Conservation (phyloP, 2,797 vertebrate genomes). For the Miichthys miiuy region DNA sequence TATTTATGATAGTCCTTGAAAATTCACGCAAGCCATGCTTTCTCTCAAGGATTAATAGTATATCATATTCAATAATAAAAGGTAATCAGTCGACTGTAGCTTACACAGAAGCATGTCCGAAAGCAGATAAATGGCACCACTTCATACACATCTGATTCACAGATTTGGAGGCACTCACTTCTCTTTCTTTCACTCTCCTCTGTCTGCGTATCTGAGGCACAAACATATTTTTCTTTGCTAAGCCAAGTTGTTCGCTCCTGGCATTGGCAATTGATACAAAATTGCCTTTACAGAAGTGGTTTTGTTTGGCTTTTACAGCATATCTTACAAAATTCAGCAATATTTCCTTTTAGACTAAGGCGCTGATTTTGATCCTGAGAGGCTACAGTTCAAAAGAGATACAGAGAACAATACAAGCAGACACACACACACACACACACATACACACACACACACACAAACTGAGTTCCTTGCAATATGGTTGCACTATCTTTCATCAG, state of each 20-base stretch:
- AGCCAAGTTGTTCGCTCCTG: conserved; percentile 49
- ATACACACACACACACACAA: conserved; percentile 9
- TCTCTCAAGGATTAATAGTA: conserved; percentile 78
- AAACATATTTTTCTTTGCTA: conserved; percentile 47
- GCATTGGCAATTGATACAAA: conserved; percentile 53
- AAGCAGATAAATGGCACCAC: conserved; percentile 54
- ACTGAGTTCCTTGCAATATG: conserved; percentile 35
- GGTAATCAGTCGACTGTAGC: conserved; percentile 74
- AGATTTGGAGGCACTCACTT: conserved; percentile 3
- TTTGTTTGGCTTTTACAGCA: conserved; percentile 33
- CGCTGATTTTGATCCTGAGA: conserved; percentile 23
- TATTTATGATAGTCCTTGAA: conserved; percentile 80
- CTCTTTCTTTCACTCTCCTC: conserved; percentile 38
- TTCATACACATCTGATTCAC: conserved; percentile 47
- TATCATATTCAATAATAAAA: conserved; percentile 80
- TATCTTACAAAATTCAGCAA: conserved; percentile 37
- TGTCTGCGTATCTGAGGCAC: conserved; percentile 37
- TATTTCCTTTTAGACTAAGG: conserved; percentile 22
- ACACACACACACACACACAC: conserved; percentile 22
- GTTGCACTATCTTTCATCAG: conserved; percentile 79
- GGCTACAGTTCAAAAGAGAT: conserved; percentile 35
- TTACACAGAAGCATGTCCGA: conserved; percentile 62
- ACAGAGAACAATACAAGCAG: conserved; percentile 44
- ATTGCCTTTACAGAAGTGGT: conserved; percentile 39
- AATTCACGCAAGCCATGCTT: conserved; percentile 68